Evolutionary conservation across 2,113 vertebrate genomes (phyloP).

Genomic region (Corapipo altera): DNA sequence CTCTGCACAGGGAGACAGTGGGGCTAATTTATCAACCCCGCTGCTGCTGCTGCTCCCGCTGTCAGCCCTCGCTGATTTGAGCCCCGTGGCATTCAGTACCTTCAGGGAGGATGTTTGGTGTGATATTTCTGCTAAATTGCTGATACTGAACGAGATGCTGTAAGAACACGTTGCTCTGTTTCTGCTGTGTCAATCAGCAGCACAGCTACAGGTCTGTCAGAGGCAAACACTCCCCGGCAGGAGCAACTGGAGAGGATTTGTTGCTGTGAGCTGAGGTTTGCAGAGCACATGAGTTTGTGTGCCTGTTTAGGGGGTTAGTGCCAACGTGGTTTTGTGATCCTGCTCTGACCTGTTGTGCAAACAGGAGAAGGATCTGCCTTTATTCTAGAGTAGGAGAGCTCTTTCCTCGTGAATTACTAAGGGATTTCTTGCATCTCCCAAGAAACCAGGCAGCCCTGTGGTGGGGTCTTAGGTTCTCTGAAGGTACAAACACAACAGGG

Average conservation of each 20-base stretch:
- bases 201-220: neutral
- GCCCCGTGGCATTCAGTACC: neutral
- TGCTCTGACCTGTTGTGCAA: neutral
- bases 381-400: neutral
- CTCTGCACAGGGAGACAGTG: neutral
- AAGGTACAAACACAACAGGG: neutral
- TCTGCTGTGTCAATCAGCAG: conserved; percentile 21
- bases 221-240: neutral
- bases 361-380: neutral
- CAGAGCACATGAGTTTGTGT: neutral
- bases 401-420: neutral
- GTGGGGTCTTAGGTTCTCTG: neutral
- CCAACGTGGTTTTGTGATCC: neutral
- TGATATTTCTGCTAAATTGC: neutral
- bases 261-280: neutral
- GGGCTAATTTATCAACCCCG: neutral
- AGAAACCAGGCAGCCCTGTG: neutral
- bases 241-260: neutral
- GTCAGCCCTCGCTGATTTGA: neutral
- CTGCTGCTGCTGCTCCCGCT: neutral
- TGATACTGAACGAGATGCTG: neutral
- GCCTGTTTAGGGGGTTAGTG: neutral
- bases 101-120: neutral
- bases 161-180: neutral
- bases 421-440: neutral